phyloP scores from a whole-genome alignment of 2,888 invertebrate genomes.

The Thecocarcelia acutangulata region DNA sequence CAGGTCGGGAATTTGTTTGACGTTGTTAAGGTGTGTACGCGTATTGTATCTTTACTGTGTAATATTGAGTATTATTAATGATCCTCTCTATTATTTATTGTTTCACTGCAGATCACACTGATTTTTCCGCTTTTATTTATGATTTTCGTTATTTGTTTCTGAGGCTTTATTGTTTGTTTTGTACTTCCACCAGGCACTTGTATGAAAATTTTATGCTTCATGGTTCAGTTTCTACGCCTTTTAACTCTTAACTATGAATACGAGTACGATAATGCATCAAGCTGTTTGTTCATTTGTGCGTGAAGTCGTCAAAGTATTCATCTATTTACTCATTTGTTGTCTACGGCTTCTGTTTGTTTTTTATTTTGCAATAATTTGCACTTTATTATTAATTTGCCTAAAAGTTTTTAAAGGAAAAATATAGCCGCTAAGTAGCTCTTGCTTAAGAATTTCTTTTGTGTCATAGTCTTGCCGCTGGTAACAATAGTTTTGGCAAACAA shows the following conservation, averaged over 20 bases:
- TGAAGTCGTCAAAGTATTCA: not conserved
- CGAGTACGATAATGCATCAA: conserved; percentile 35
- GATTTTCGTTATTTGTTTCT: conserved; percentile 23
- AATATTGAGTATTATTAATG: conserved; percentile 77
- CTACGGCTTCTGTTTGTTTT: conserved; percentile 51
- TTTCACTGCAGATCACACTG: conserved; percentile 53
- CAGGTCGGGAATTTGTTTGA: conserved; percentile 61
- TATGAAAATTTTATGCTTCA: conserved; percentile 50
- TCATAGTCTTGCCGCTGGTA: too few relatives aligned
- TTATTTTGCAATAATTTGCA: too few relatives aligned
- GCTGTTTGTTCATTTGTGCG: conserved; percentile 33
- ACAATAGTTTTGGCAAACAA: too few relatives aligned
- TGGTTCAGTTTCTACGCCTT: conserved; percentile 33
- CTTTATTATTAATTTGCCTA: too few relatives aligned
- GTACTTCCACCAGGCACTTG: conserved; percentile 42
- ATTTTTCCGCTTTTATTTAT: conserved; percentile 50
- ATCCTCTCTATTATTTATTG: conserved; percentile 65
- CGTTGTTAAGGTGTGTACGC: conserved; percentile 32
- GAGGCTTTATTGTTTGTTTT: not conserved
- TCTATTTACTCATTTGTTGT: conserved; percentile 41
- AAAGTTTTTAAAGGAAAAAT: too few relatives aligned
- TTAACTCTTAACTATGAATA: conserved; percentile 35
- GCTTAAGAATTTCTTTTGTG: too few relatives aligned
- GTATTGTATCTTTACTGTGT: conserved; percentile 70
- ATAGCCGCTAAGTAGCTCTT: too few relatives aligned